A percentile compares a stretch with the other conserved stretches of the same genome.
Conservation (phyloP, 2,888 invertebrate species). For the Lamellibrachia satsuma region DNA sequence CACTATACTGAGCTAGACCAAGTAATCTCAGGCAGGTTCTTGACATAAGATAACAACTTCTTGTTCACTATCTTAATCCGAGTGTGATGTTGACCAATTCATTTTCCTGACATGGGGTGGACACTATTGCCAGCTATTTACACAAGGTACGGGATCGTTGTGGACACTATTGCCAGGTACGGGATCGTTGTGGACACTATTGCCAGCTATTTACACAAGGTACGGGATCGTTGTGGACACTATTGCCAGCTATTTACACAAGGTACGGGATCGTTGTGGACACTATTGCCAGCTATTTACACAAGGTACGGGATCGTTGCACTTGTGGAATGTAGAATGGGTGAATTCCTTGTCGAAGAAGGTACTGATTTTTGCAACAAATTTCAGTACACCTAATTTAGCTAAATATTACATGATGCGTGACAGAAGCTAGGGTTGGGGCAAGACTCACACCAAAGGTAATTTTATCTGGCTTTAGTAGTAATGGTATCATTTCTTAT, state of each 20-base stretch:
- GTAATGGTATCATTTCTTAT: no score
- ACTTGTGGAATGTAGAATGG: neutral
- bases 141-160: neutral
- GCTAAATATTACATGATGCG: neutral
- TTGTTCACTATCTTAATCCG: no score
- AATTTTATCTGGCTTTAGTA: neutral
- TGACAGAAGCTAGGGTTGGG: neutral
- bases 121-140: no score
- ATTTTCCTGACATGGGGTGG: neutral
- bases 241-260: neutral
- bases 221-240: neutral
- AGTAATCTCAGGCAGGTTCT: neutral
- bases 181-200: no score
- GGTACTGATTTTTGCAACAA: neutral
- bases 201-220: no score
- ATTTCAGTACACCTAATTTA: neutral
- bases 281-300: no score
- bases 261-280: no score
- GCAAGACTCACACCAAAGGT: neutral
- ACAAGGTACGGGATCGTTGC: neutral
- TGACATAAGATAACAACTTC: neutral
- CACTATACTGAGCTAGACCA: neutral
- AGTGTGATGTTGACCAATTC: no score
- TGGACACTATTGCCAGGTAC: no score
- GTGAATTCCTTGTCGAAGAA: neutral